Conservation (phyloP, 2,797 vertebrate genomes). For the Pogonophryne albipinna region DNA sequence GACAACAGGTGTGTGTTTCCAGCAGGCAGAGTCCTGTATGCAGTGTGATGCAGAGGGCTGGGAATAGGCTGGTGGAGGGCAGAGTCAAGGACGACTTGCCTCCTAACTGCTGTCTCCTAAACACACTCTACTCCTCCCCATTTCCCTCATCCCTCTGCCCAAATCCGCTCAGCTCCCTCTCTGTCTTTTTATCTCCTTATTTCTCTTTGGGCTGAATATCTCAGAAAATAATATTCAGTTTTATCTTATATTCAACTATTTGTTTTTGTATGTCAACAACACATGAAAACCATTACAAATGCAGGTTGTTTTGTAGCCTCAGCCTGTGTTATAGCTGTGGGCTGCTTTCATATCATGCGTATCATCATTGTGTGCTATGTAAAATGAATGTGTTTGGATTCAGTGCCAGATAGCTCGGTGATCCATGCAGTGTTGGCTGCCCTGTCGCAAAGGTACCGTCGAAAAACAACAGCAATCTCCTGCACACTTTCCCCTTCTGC, state of each 20-base stretch:
- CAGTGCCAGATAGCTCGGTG: not conserved
- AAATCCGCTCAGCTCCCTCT: slow-evolving; percentile 4
- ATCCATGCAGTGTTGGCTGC: not conserved
- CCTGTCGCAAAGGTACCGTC: not conserved
- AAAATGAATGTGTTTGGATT: not conserved
- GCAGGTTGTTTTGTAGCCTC: not conserved
- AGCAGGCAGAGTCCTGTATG: slow-evolving; percentile 13
- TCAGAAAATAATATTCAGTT: not conserved
- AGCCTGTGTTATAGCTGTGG: not conserved
- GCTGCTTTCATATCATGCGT: not conserved
- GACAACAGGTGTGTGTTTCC: slow-evolving; percentile 64
- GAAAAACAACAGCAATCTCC: not conserved
- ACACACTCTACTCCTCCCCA: not conserved
- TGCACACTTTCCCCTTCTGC: not conserved
- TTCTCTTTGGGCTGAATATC: not conserved
- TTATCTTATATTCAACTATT: too few relatives aligned
- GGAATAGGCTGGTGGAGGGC: slow-evolving; percentile 34
- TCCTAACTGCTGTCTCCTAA: not conserved
- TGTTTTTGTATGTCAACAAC: too few relatives aligned
- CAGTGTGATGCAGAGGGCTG: slow-evolving; percentile 31
- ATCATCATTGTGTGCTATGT: not conserved
- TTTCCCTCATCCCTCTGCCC: slow-evolving; percentile 16
- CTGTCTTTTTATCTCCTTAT: not conserved
- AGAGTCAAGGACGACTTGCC: slow-evolving; percentile 49
- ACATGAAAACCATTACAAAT: not conserved